Base-by-base conservation (phyloP, 1,140 invertebrate species). In the Drosophila kepulauana region DNA sequence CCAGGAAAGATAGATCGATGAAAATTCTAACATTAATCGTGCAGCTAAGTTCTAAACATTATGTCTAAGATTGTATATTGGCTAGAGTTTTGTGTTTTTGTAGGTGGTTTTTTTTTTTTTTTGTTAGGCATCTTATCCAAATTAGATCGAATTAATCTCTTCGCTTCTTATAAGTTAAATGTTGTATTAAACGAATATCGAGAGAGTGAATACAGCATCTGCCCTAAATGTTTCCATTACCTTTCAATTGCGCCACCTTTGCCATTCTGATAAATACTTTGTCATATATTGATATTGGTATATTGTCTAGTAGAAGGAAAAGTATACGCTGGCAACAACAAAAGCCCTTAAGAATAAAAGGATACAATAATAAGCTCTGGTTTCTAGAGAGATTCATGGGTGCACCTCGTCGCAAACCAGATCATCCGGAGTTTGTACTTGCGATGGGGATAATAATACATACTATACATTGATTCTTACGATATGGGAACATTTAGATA, bases 1-100 rank as follows among this genome's bases (percentile, higher is more conserved):
- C 95, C 93, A 96, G 94, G 94, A 96, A 96, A 94, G 96, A 96
- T 79, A 95, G 94, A 94, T 95, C 95, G 94, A 95, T 95, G 94
- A 95, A 95, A 94, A 95, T 95, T 94, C 95, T 95, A 94, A 94
- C 92, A 92, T 92, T 92, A 92, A 92, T 92, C 87, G 88, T 92
- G 91, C 91, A 92, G 88, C 91, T 85, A 81, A 74, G 78, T 92
- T 91, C 91, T 92, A 78, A 74, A 76, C 67, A 78, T 75, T 65
- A 68, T 45, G 43, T 66, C 77, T 87, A 88, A 69, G 6, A 75
- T 73, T 67, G 48, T 58, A 51, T 81, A 76, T 61, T 67, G 45
- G 64, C 68, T 76, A 74, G 16, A 72, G 69, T 59, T 56, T 70
- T 82, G 70, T 73, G 59, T 62, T 54, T 38, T 61, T 59, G 28